These are phyloP conservation scores for Macrosoma leucophasiata DNA, from an alignment of 2,888 invertebrate genomes.

Conservation along the genomic window DNA sequence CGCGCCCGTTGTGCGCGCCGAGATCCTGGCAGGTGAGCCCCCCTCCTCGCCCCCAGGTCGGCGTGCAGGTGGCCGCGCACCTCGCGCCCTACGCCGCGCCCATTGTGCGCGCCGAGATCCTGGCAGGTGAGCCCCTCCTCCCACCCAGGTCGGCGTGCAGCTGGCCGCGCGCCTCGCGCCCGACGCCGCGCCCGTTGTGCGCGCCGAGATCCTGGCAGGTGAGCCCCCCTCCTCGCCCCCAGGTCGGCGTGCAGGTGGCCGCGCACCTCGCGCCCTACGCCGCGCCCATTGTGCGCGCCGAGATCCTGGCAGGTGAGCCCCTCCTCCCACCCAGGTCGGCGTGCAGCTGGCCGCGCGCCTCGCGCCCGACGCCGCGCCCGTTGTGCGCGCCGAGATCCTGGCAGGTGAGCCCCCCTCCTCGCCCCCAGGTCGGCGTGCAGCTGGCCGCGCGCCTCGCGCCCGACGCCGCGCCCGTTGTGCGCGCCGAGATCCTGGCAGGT, in stretches of 20 bases:
- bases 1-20: conserved; percentile 90
- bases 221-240: no score
- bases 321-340: no score
- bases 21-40: conserved; percentile 90
- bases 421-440: conserved; percentile 93
- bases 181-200: conserved; percentile 93
- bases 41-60: conserved; percentile 95
- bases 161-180: conserved; percentile 83
- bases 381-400: conserved; percentile 91
- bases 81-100: conserved; percentile 84
- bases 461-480: conserved; percentile 93
- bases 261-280: conserved; percentile 85
- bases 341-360: conserved; percentile 87
- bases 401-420: no score
- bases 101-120: conserved; percentile 94
- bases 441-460: conserved; percentile 83
- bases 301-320: conserved; percentile 92
- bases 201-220: conserved; percentile 91
- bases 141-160: conserved; percentile 92
- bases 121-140: conserved; percentile 92
- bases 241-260: conserved; percentile 91
- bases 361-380: conserved; percentile 88
- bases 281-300: conserved; percentile 92
- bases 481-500: conserved; percentile 91
- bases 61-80: conserved; percentile 91